phyloP scores from a whole-genome alignment of 2,797 vertebrate species.

The Astyanax mexicanus region DNA sequence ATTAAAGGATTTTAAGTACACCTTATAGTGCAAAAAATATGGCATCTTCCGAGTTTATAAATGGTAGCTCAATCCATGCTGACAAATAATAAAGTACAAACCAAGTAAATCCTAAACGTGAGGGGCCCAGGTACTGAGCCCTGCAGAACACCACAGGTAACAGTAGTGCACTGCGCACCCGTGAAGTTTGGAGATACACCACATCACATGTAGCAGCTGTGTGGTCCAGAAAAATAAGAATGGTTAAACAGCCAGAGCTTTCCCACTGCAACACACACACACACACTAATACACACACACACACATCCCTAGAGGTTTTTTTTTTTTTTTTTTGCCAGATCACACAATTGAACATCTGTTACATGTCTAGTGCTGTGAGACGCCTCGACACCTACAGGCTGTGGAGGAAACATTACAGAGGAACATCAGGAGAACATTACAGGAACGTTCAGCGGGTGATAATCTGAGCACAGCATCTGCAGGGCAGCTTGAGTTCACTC shows the following conservation, averaged over 20 bases:
- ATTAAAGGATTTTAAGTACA: no score
- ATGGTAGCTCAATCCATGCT: no score
- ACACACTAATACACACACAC: slow-evolving; percentile 17
- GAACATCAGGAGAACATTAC: slow-evolving; percentile 9
- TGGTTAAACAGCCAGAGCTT: no score
- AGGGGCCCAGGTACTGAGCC: no score
- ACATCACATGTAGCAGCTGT: background rate
- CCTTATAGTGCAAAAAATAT: no score
- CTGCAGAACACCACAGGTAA: no score
- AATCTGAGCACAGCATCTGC: background rate
- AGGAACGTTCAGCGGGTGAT: background rate
- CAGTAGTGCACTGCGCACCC: no score
- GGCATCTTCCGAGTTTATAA: no score
- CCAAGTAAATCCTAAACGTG: no score
- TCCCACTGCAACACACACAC: background rate
- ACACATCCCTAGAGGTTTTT: slow-evolving; percentile 15
- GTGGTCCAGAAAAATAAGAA: no score
- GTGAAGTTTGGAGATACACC: no score
- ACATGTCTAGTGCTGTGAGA: slow-evolving; percentile 22
- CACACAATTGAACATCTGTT: slow-evolving; percentile 44
- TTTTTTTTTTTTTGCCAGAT: slow-evolving; percentile 20
- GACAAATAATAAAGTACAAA: no score
- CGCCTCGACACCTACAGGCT: slow-evolving; percentile 35
- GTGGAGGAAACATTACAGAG: background rate
- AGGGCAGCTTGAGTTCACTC: background rate